Evolutionary conservation across 2,888 invertebrate genomes (phyloP), one percentile per base, ranked within the genome.

Genomic region (Dryocosmus kuriphilus): DNA sequence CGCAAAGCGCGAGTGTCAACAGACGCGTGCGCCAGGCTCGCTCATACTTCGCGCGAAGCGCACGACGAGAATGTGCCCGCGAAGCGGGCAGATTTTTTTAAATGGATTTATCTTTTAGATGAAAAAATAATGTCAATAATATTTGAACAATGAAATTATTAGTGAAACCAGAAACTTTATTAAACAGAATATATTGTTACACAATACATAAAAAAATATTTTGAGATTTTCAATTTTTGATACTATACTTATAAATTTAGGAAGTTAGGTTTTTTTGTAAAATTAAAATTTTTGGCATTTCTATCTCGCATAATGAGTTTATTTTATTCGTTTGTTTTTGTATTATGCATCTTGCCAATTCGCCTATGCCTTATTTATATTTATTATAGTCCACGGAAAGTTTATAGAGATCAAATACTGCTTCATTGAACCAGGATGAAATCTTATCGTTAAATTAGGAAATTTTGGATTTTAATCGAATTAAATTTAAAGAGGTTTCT

Each of bases 331-430:
- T 57, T 57, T 57, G 57, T 57, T 57, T 57, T 57, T 57, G 57
- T 24, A 57, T 57, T 57, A 24, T 57, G 57, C 57, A 57, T 22
- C 57, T 57, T 57, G 57, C 57, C 57, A 24, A 57, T 14, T 57
- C 57, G 51, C 57, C 57, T 24, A 57, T 24, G 57, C 57, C 24
- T 57, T n/a, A 57, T 14, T 57, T 57, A 57, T 57, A 57, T 57
- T 57, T 57, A 57, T 57, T 57, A 57, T 57, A 57, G 57, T 57
- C 24, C 24, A 24, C 24, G 57, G 57, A 57, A 57, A 57, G 57
- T 24, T 24, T 22, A 57, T 57, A 57, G 57, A 57, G 57, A 57
- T 57, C 57, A 57, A 57, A 57, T 57, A 57, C 57, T 14, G 14
- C 24, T 22, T 57, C 24, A 24, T 24, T 57, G 57, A 57, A 14